phyloP scores from a whole-genome alignment of 2,113 vertebrate species.

The Gopherus flavomarginatus region DNA sequence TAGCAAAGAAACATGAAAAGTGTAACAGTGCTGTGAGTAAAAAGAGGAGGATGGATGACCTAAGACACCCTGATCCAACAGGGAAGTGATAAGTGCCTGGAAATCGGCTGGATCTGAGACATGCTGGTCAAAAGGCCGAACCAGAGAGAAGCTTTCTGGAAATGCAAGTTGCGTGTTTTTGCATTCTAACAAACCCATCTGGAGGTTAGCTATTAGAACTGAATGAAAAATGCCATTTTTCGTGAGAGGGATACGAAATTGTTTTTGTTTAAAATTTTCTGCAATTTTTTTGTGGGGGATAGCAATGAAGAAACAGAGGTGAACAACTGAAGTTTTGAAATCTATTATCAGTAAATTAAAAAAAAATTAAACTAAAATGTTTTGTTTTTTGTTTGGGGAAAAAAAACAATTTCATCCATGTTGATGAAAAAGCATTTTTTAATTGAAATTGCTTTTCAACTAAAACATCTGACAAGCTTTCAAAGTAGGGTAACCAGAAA shows the following conservation, averaged over 20 bases:
- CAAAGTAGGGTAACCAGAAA: not conserved
- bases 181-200: not conserved
- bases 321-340: not conserved
- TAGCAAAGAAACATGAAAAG: constrained; percentile 39
- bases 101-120: not conserved
- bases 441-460: not conserved
- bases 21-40: constrained; percentile 34
- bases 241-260: not conserved
- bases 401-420: not conserved
- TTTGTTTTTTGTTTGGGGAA: not conserved
- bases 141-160: not conserved
- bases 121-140: not conserved
- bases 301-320: not conserved
- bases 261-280: not conserved
- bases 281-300: not conserved
- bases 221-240: not conserved
- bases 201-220: not conserved
- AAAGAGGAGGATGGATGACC: not conserved
- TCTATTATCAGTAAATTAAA: not conserved
- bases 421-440: not conserved
- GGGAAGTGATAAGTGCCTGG: not conserved
- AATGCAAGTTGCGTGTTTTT: not conserved
- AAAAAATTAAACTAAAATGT: not conserved
- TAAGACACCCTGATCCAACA: not conserved
- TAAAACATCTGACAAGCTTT: not conserved